phyloP scores from a whole-genome alignment of 2,888 invertebrate species.

The Mythimna lalbum region DNA sequence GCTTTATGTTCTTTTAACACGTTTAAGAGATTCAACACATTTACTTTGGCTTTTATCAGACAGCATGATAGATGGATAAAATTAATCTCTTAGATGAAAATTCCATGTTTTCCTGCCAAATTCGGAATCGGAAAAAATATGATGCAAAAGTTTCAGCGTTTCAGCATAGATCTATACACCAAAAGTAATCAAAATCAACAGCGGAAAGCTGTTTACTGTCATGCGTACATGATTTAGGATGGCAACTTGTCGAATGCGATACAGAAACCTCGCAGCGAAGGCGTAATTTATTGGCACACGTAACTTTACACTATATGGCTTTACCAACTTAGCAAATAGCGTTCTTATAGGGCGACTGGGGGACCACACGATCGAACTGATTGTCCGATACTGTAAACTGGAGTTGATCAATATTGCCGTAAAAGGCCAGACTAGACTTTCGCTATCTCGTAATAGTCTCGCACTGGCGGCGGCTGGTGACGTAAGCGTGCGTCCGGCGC shows the following conservation, averaged over 20 bases:
- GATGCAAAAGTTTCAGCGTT: conserved; percentile 17
- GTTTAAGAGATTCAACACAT: neutral
- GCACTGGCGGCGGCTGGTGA: conserved; percentile 63
- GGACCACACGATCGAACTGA: conserved; percentile 29
- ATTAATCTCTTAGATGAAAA: neutral
- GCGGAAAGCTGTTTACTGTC: conserved; percentile 45
- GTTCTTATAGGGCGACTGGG: conserved; percentile 38
- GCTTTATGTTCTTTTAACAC: neutral
- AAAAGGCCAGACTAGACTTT: conserved; percentile 67
- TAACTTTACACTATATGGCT: conserved; percentile 29
- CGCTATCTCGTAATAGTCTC: conserved; percentile 67
- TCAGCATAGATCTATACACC: conserved; percentile 14
- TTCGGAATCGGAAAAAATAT: conserved; percentile 16
- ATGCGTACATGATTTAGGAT: conserved; percentile 34
- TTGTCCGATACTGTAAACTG: conserved; percentile 33
- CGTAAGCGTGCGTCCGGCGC: conserved; percentile 70
- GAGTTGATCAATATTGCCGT: conserved; percentile 58
- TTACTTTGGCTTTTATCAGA: neutral
- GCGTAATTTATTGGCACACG: conserved; percentile 37
- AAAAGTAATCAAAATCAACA: conserved; percentile 35
- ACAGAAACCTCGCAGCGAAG: conserved; percentile 26
- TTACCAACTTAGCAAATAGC: conserved; percentile 34
- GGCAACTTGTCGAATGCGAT: conserved; percentile 34
- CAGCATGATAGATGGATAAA: neutral
- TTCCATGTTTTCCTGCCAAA: conserved; percentile 8